A percentile compares a stretch with the other conserved stretches of the same genome.
phyloP scores from a whole-genome alignment of 2,113 vertebrate species.

The Castor canadensis region DNA sequence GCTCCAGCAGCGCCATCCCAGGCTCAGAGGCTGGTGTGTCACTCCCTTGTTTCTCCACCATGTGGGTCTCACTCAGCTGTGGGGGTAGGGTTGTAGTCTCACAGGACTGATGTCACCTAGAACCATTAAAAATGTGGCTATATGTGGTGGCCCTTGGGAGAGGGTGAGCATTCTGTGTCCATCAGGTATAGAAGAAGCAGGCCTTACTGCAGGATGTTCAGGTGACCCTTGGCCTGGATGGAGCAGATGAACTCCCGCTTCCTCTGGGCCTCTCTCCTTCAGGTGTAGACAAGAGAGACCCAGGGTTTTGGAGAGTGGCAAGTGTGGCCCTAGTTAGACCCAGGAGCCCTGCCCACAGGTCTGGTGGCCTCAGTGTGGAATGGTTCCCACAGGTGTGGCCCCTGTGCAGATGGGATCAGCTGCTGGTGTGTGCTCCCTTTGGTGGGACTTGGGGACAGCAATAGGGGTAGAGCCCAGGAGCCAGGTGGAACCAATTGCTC shows the following conservation, averaged over 20 bases:
- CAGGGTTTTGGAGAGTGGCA: background rate
- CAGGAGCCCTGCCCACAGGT: background rate
- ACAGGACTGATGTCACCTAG: background rate
- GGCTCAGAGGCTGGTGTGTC: too few species aligned
- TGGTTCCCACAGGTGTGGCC: background rate
- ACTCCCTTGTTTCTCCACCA: rapidly evolving
- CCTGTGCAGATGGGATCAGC: background rate
- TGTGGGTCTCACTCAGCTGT: background rate
- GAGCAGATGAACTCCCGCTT: background rate
- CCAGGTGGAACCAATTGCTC: background rate
- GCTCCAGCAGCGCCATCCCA: background rate
- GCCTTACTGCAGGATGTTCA: background rate
- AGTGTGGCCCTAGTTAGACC: background rate
- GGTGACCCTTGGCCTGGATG: background rate
- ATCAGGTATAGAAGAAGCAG: background rate
- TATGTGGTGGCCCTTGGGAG: background rate
- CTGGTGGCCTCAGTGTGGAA: background rate
- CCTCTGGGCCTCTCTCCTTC: background rate
- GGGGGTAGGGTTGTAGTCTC: background rate
- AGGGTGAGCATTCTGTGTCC: background rate
- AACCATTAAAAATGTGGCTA: rapidly evolving
- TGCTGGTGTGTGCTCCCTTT: background rate
- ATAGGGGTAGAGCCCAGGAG: background rate
- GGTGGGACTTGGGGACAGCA: background rate
- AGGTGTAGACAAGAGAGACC: background rate